Conservation (phyloP, 2,888 invertebrate species). For the Flexamia atlantica region DNA sequence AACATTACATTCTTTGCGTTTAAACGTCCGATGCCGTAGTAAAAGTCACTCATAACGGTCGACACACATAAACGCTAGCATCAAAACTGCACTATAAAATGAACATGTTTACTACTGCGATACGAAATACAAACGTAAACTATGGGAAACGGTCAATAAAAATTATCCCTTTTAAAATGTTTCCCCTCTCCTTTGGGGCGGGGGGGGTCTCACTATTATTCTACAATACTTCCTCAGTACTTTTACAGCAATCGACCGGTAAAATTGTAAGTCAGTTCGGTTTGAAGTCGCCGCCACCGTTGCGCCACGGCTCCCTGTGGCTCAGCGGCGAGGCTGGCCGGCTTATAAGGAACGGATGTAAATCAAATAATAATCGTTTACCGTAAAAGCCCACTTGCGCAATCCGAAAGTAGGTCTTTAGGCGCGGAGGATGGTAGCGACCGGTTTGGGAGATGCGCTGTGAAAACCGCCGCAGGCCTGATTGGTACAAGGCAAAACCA, state of each 20-base stretch:
- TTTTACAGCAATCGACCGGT: background rate
- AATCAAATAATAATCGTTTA: slow-evolving; percentile 57
- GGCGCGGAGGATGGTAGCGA: slow-evolving; percentile 36
- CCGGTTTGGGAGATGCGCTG: slow-evolving; percentile 42
- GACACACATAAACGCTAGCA: too few species aligned
- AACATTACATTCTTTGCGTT: too few species aligned
- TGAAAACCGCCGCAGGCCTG: background rate
- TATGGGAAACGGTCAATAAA: too few species aligned
- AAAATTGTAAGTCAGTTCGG: slow-evolving; percentile 32
- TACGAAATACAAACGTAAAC: too few species aligned
- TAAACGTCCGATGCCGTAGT: too few species aligned
- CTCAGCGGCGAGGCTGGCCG: background rate
- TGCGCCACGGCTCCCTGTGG: background rate
- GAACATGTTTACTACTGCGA: too few species aligned
- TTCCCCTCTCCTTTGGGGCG: too few species aligned
- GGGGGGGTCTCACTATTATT: too few species aligned
- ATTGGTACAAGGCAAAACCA: background rate
- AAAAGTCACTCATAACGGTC: too few species aligned
- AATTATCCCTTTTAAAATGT: too few species aligned
- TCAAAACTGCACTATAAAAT: too few species aligned
- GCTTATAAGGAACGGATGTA: slow-evolving; percentile 56
- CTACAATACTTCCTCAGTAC: slow-evolving; percentile 8
- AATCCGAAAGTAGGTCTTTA: slow-evolving; percentile 52
- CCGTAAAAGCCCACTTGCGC: slow-evolving; percentile 52
- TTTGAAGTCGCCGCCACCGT: slow-evolving; percentile 29